Evolutionary conservation across 2,888 invertebrate species (phyloP), one percentile per base, ranked within the genome.

Genomic region (Tromatobia lineatoria): DNA sequence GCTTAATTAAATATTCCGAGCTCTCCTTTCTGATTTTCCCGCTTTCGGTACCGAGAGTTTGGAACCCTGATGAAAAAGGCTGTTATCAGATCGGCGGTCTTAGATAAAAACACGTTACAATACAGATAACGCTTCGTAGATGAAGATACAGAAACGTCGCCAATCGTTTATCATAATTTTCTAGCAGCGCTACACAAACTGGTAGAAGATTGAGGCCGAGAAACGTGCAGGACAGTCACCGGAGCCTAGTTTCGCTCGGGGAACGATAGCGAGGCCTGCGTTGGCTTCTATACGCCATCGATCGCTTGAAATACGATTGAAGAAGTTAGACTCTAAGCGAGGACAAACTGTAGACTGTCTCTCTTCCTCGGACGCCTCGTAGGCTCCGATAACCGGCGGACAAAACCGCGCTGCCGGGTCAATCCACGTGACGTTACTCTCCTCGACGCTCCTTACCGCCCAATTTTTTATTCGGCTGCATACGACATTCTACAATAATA

Each of bases 341-440:
- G 71, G 25, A 23, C 18, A 15, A 29, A 54, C 67, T 23, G 38
- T 47, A 76, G 50, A n/a, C 20, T 29, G 15, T 69, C 61, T 75
- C 64, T 29, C 20, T 25, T n/a, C 3, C 3, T 23, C n/a, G 61
- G 0, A 13, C 45, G 20, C 45, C n/a, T 34, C 34, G 23, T 11
- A 23, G 23, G 66, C 75, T 80, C 75, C 47, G 64, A 71, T 52
- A 38, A 50, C 75, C 80, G 66, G 83, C 45, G 71, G 80, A 84
- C 42, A 73, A 70, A 87, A 82, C 81, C 86, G 87, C 83, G 83
- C 82, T 81, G 83, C 82, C 81, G 83, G 66, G 82, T 82, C 66
- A 54, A 80, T 88, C 87, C 89, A 89, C 89, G 89, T 89, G 88
- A 89, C 86, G 66, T 71, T 50, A 47, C 69, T 52, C n/a, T 18